These are phyloP conservation scores for Camponotus vicinus DNA, from an alignment of 1,140 invertebrate species.

Conservation along the genomic window DNA sequence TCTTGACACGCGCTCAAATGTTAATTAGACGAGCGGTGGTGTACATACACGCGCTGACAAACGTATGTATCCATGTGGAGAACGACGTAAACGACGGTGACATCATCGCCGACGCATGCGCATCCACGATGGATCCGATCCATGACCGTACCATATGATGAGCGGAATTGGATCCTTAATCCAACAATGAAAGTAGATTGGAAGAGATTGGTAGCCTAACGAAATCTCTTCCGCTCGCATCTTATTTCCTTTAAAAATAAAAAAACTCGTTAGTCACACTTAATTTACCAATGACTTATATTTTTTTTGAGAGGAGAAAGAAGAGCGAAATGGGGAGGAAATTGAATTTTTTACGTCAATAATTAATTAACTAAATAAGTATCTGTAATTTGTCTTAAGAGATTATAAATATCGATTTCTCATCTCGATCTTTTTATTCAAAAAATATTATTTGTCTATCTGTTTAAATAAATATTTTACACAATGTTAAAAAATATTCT, in stretches of 20 bases:
- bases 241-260: not conserved
- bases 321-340: not conserved
- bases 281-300: too few relatives aligned
- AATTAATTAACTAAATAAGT: not conserved
- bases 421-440: too few relatives aligned
- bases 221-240: not conserved
- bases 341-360: not conserved
- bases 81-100: constrained; percentile 48
- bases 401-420: not conserved
- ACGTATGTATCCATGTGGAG: not conserved
- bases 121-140: constrained; percentile 7
- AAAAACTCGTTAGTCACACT: too few relatives aligned
- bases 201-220: not conserved
- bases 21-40: not conserved
- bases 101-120: constrained; percentile 57
- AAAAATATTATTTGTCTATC: too few relatives aligned
- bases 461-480: too few relatives aligned
- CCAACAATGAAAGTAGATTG: not conserved
- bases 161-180: not conserved
- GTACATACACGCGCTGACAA: not conserved
- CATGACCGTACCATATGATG: not conserved
- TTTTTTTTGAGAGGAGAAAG: too few relatives aligned
- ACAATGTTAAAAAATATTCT: too few relatives aligned
- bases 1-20: not conserved
- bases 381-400: not conserved